A percentile compares a stretch with the other conserved stretches of the same genome.
These are phyloP conservation scores for Tapirus indicus DNA, from an alignment of 2,797 vertebrate species.

Conservation along the genomic window DNA sequence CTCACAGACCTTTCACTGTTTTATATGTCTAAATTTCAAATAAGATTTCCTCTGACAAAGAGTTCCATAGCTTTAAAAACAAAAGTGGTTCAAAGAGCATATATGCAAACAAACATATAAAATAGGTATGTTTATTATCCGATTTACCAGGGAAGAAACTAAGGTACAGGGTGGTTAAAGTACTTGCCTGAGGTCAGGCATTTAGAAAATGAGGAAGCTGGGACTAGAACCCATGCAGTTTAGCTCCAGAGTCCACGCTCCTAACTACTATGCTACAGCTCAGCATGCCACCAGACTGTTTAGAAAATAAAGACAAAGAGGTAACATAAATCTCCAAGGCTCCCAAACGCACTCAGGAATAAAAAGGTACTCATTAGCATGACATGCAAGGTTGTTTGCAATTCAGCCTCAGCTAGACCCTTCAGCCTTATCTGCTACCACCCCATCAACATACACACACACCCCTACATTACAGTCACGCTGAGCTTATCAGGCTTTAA, in stretches of 20 bases:
- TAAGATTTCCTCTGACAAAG: conserved; percentile 48
- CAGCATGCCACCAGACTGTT: background rate
- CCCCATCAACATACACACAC: background rate
- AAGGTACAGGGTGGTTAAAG: conserved; percentile 1
- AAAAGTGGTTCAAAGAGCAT: conserved; percentile 36
- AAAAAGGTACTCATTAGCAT: conserved; percentile 9
- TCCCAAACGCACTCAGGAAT: conserved; percentile 11
- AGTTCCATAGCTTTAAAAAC: conserved; percentile 9
- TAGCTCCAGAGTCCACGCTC: background rate
- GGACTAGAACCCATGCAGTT: conserved; percentile 4
- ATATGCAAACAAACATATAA: conserved; percentile 14
- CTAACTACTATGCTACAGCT: background rate
- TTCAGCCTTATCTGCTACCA: background rate
- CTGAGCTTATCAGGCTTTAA: background rate
- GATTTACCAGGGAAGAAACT: conserved; percentile 22
- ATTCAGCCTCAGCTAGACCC: background rate
- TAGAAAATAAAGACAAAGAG: conserved; percentile 28
- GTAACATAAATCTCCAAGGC: background rate
- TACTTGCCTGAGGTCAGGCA: background rate
- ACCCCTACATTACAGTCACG: background rate
- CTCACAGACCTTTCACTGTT: conserved; percentile 4
- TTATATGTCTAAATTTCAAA: conserved; percentile 40
- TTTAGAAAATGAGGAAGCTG: background rate
- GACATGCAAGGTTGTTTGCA: background rate
- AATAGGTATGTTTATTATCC: background rate